These are phyloP conservation scores for Vollenhovia emeryi DNA, from an alignment of 1,140 invertebrate species.

Conservation along the genomic window DNA sequence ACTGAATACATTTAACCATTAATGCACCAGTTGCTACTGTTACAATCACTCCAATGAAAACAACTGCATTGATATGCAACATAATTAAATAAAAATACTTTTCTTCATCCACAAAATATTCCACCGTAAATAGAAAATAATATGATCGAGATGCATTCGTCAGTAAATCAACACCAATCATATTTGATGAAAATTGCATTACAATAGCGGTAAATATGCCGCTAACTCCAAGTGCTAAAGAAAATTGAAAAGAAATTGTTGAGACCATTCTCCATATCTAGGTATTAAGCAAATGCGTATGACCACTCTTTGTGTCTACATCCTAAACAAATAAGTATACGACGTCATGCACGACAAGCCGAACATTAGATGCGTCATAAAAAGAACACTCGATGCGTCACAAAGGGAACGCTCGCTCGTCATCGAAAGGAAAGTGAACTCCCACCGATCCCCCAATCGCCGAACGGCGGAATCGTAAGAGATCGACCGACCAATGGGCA, in stretches of 20 bases:
- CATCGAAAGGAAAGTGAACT: no score
- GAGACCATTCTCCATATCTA: no score
- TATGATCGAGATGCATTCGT: neutral
- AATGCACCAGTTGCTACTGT: neutral
- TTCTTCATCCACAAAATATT: neutral
- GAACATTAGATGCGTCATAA: no score
- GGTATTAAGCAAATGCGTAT: no score
- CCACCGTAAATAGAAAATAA: neutral
- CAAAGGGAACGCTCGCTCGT: no score
- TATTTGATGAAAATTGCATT: neutral
- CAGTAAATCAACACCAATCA: neutral
- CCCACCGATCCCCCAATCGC: no score
- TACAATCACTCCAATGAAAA: neutral
- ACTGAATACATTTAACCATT: neutral
- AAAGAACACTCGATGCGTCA: no score
- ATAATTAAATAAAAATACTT: slow-evolving; percentile 4
- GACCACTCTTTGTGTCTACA: no score
- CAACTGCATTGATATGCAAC: neutral
- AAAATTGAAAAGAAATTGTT: neutral
- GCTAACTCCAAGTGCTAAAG: neutral
- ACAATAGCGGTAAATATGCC: neutral
- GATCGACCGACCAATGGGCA: no score
- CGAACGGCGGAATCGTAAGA: no score
- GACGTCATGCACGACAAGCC: no score
- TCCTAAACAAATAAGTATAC: no score